These are phyloP conservation scores for Drosophila punjabiensis DNA, from an alignment of 1,140 invertebrate species.

Conservation along the genomic window DNA sequence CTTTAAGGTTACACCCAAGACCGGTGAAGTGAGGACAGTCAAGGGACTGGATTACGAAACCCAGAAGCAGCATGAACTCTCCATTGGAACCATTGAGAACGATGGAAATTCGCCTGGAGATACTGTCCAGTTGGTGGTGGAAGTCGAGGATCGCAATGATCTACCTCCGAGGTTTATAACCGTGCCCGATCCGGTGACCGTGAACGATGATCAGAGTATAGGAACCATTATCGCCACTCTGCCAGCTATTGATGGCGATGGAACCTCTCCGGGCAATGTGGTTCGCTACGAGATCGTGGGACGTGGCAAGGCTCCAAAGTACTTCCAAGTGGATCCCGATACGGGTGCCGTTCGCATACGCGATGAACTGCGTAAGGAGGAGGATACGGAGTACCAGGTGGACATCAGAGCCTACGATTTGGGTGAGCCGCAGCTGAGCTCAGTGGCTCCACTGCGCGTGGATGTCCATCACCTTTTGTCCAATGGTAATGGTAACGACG, in stretches of 20 bases:
- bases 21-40: conserved; percentile 91
- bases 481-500: conserved; percentile 84
- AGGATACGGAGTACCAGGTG: conserved; percentile 94
- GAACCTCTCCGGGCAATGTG: conserved; percentile 92
- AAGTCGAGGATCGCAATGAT: conserved; percentile 94
- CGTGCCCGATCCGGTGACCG: conserved; percentile 91
- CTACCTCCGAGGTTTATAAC: conserved; percentile 94
- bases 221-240: conserved; percentile 92
- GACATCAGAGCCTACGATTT: conserved; percentile 95
- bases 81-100: conserved; percentile 94
- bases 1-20: conserved; percentile 92
- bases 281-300: conserved; percentile 93
- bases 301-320: conserved; percentile 91
- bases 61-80: conserved; percentile 90
- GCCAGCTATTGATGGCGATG: conserved; percentile 92
- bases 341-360: conserved; percentile 91
- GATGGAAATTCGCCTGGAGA: conserved; percentile 89
- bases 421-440: conserved; percentile 93
- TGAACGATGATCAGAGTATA: conserved; percentile 93
- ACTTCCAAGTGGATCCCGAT: conserved; percentile 95
- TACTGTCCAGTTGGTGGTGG: conserved; percentile 91
- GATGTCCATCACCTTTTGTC: conserved; percentile 92
- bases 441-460: conserved; percentile 92
- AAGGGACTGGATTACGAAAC: conserved; percentile 92
- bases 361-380: conserved; percentile 93